Base-by-base conservation (phyloP, 2,888 invertebrate species). In the Sphaerophoria taeniata region DNA sequence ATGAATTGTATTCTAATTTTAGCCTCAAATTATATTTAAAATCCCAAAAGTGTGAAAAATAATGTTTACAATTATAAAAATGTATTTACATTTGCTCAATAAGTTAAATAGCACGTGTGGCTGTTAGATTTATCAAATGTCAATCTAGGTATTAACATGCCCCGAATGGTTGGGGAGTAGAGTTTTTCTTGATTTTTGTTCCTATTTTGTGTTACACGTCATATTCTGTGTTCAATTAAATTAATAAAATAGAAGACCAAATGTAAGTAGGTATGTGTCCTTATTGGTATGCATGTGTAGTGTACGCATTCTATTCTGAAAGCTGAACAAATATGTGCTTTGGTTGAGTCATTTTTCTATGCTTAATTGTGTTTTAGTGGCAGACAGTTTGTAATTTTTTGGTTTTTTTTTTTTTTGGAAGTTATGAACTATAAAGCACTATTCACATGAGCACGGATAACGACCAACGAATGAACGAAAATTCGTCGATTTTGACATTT, bases 311-410 rank as follows among this genome's bases (percentile, higher is more conserved):
- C 39, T 39, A 39, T 39, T 7, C 14, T 34, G 58, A 58, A 36
- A 56, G 58, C 39, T 39, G 39, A 39, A 16, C 12, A 60, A 60
- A 60, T 34, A 60, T 11, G 4, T 39, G 34, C 34, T 36, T 39
- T 39, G 36, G 58, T 9, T 58, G 39, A 60, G 24, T 60, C 6
- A 24, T 24, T 39, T 39, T 39, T 39, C 24, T 36, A 24, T 60
- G 6, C 60, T 60, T 43, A 2, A 60, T 24, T 60, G 58, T 58
- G n/a, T 39, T 58, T 58, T 58, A 58, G 16, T 58, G 58, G 36
- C 60, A 39, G 60, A 60, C 12, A 43, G 16, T 4, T 33, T 12
- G 31, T 16, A 4, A 43, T 43, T 43, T 12, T 4, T 9, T 6
- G n/a, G n/a, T 43, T 43, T 43, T 9, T 43, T 43, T 43, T 39